These are phyloP conservation scores for Myopa tessellatipennis DNA, from an alignment of 2,888 invertebrate genomes.

Conservation along the genomic window DNA sequence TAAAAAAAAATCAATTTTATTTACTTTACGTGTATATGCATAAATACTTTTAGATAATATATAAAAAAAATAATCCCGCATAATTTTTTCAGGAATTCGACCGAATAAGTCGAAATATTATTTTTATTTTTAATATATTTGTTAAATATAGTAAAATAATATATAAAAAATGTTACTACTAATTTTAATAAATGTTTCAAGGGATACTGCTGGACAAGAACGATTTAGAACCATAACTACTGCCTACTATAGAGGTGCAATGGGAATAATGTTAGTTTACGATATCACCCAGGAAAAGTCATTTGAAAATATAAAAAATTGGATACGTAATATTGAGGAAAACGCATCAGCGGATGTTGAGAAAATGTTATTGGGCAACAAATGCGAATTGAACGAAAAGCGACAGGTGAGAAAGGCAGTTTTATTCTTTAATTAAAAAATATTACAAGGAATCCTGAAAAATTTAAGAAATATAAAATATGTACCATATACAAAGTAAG, in stretches of 20 bases:
- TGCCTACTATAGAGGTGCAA: constrained; percentile 99
- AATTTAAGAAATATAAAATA: too few species aligned
- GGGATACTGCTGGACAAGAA: constrained; percentile 99
- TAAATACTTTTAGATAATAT: too few species aligned
- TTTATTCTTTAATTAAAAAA: neutral
- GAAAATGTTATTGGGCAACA: constrained; percentile 98
- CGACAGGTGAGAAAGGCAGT: constrained; percentile 75
- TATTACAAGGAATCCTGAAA: neutral
- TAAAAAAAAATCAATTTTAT: too few species aligned
- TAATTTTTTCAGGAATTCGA: too few species aligned
- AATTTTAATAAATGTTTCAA: constrained; percentile 63
- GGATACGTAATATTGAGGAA: constrained; percentile 99
- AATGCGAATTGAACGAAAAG: constrained; percentile 97
- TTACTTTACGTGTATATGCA: too few species aligned
- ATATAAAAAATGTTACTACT: constrained; percentile 35
- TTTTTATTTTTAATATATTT: too few species aligned
- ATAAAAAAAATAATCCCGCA: too few species aligned
- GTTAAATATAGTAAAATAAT: constrained; percentile 33
- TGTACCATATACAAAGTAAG: too few species aligned
- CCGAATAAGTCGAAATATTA: too few species aligned
- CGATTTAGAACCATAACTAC: constrained; percentile 99
- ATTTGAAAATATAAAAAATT: constrained; percentile 99
- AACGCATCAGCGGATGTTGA: constrained; percentile 99
- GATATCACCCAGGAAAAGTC: constrained; percentile 99
- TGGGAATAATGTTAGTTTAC: constrained; percentile 99